Evolutionary conservation across 2,113 vertebrate genomes (phyloP), one percentile per base, ranked within the genome.

Genomic region (Sceloporus tristichus): DNA sequence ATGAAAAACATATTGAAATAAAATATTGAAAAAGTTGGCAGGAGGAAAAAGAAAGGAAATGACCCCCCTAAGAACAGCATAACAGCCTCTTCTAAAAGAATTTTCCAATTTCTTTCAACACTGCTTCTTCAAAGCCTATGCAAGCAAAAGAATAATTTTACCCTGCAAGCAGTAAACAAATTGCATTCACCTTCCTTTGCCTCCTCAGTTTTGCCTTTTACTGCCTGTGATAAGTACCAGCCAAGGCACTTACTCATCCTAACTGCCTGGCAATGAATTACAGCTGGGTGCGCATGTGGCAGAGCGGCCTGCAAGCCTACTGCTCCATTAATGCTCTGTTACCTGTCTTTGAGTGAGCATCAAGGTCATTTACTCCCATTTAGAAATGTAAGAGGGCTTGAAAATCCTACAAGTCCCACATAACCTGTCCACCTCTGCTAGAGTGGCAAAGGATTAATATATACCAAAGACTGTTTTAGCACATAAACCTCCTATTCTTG

Each of bases 271-370:
- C 88, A 91, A 59, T 23, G 85, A 92, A 87, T 84, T 88, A 87
- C 59, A 86, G 78, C 71, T 71, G 88, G 88, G 81, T 56, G 5
- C 82, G 71, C 53, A 85, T 92, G 74, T 16, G 54, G 84, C 34
- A 14, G 56, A 90, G 90, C 19, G 78, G 83, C 66, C 34, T 78
- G 77, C 56, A 85, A 82, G 56, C 73, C 75, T 59, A 4, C 82
- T 79, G 82, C 87, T 91, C 88, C 87, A 88, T 7, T 86, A 89
- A 91, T 84, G 86, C 85, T 68, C 74, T 77, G 85, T 65, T 84
- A 74, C 83, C 86, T 74, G 79, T 38, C 87, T 87, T 6, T 2
- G 80, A 40, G 73, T 27, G 74, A 74, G 76, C 66, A 40, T 8
- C 21, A 70, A 87, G 88, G 86, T 38, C 85, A 82, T 27, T 27